phyloP scores from a whole-genome alignment of 2,888 invertebrate species.

The Micropterix aruncella region DNA sequence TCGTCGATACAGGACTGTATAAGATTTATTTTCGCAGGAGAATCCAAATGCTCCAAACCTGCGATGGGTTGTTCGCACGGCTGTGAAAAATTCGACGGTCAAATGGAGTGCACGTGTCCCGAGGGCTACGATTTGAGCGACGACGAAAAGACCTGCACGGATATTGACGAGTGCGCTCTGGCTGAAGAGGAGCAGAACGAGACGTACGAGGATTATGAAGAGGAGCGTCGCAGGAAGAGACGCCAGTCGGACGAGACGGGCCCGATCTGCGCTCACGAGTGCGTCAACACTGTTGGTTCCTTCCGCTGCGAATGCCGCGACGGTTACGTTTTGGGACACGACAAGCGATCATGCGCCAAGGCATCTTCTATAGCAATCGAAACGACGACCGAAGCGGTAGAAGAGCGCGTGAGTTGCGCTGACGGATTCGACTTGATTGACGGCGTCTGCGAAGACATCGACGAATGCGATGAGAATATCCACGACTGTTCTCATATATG shows the following conservation, averaged over 20 bases:
- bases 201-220: slow-evolving; percentile 18
- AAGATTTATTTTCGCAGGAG: too few relatives aligned
- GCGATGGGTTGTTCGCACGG: slow-evolving; percentile 18
- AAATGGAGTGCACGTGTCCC: slow-evolving; percentile 28
- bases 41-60: too few relatives aligned
- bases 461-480: slow-evolving; percentile 37
- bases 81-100: slow-evolving; percentile 22
- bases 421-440: neutral
- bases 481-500: slow-evolving; percentile 41
- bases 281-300: slow-evolving; percentile 50
- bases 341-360: neutral
- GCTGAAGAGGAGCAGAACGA: slow-evolving; percentile 13
- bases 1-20: too few relatives aligned
- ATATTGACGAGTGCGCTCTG: slow-evolving; percentile 19
- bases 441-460: slow-evolving; percentile 26
- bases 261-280: slow-evolving; percentile 29
- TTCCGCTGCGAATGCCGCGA: slow-evolving; percentile 27
- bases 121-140: slow-evolving; percentile 26
- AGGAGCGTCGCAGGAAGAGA: neutral
- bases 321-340: slow-evolving; percentile 3
- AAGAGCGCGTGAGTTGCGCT: neutral
- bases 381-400: neutral
- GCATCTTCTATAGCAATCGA: neutral
- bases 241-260: slow-evolving; percentile 15
- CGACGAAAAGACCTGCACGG: slow-evolving; percentile 24